Percentiles rank a stretch among this genome's conserved stretches.
phyloP scores from a whole-genome alignment of 2,797 vertebrate genomes.

The Sebastolobus altivelis region DNA sequence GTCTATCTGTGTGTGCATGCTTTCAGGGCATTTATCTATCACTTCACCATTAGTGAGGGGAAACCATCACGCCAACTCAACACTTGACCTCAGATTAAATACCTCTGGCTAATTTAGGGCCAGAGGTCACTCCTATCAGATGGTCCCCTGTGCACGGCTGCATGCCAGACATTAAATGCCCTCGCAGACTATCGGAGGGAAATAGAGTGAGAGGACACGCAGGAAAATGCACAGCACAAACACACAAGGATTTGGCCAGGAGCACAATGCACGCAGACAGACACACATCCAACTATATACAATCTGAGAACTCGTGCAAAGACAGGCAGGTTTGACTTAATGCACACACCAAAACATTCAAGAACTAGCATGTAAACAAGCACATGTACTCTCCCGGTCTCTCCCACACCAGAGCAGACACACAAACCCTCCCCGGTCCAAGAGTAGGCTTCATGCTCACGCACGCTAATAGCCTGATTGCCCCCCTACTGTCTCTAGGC shows the following conservation, averaged over 20 bases:
- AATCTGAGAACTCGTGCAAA: conserved; percentile 43
- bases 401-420: conserved; percentile 36
- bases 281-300: conserved; percentile 16
- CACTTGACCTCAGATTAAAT: conserved; percentile 69
- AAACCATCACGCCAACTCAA: conserved; percentile 59
- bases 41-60: conserved; percentile 55
- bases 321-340: conserved; percentile 32
- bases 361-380: conserved; percentile 48
- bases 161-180: conserved; percentile 68
- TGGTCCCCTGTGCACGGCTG: conserved; percentile 49
- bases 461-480: conserved; percentile 67
- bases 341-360: conserved; percentile 15
- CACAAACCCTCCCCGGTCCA: conserved; percentile 53
- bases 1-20: conserved; percentile 33
- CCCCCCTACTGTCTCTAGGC: conserved; percentile 61
- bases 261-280: conserved; percentile 31
- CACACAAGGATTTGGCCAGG: conserved; percentile 25
- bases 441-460: conserved; percentile 55
- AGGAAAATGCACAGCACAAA: conserved; percentile 25
- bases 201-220: conserved; percentile 63
- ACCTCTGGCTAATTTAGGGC: conserved; percentile 55
- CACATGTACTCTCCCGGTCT: conserved; percentile 2
- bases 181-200: conserved; percentile 55
- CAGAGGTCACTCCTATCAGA: conserved; percentile 60
- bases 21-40: conserved; percentile 69